Conservation (phyloP, 2,888 invertebrate genomes). For the Pammene fasciana region DNA sequence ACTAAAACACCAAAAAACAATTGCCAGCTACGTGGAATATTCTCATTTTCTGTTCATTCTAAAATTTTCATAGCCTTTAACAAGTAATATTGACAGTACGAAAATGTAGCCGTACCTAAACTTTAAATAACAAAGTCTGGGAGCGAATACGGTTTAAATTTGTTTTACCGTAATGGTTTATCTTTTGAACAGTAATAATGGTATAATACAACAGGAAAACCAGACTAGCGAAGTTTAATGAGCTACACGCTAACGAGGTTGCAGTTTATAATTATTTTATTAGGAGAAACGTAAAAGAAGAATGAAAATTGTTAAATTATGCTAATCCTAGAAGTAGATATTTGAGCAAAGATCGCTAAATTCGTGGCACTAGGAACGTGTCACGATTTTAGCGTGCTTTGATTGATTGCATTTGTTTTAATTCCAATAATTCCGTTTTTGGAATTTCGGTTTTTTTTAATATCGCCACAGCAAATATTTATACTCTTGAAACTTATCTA, state of each 20-base stretch:
- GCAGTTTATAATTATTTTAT: neutral
- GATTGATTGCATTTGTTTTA: neutral
- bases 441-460: no score
- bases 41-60: neutral
- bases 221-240: neutral
- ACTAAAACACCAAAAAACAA: neutral
- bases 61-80: no score
- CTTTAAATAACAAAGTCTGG: no score
- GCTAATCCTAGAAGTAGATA: neutral
- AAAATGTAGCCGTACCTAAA: no score
- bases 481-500: no score
- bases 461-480: no score
- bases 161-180: no score
- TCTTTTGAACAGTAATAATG: no score
- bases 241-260: neutral
- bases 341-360: neutral
- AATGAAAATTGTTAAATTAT: neutral
- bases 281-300: neutral
- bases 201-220: neutral
- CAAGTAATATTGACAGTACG: no score
- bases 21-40: neutral
- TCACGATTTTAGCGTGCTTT: no score
- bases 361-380: neutral
- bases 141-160: no score
- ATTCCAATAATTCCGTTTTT: neutral